These are phyloP conservation scores for Ichneumoninae sp. DNA, from an alignment of 2,888 invertebrate genomes.

Conservation along the genomic window DNA sequence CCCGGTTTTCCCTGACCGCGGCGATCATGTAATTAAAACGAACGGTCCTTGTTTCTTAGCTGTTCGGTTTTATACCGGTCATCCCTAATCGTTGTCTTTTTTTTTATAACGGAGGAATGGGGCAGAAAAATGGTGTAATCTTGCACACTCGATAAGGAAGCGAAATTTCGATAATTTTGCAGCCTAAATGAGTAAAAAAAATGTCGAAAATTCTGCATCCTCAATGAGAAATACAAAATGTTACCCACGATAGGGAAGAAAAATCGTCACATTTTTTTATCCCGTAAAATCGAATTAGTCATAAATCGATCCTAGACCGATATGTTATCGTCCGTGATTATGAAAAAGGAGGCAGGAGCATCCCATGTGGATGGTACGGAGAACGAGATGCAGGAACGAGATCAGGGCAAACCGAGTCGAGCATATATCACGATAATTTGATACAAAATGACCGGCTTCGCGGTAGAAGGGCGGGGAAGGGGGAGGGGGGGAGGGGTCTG, in stretches of 20 bases:
- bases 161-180: no score
- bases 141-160: not conserved
- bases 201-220: no score
- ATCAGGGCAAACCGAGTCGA: slow-evolving; percentile 52
- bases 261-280: not conserved
- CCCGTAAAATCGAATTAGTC: not conserved
- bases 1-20: no score
- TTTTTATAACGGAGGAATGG: no score
- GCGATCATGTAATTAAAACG: no score
- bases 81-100: no score
- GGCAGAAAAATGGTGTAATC: slow-evolving; percentile 1
- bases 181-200: no score
- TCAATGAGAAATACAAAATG: no score
- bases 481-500: not conserved
- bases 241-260: no score
- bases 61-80: no score
- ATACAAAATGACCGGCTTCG: slow-evolving; percentile 81
- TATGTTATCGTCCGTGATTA: slow-evolving; percentile 1
- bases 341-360: slow-evolving; percentile 17
- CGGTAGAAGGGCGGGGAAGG: slow-evolving; percentile 72
- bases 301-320: not conserved
- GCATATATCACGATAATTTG: slow-evolving; percentile 82
- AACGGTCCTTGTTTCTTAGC: no score
- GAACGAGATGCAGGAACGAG: slow-evolving; percentile 49
- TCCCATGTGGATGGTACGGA: slow-evolving; percentile 60